Percentiles rank a stretch among this genome's conserved stretches.
Conservation (phyloP, 2,113 vertebrate species). For the Podarcis raffonei region DNA sequence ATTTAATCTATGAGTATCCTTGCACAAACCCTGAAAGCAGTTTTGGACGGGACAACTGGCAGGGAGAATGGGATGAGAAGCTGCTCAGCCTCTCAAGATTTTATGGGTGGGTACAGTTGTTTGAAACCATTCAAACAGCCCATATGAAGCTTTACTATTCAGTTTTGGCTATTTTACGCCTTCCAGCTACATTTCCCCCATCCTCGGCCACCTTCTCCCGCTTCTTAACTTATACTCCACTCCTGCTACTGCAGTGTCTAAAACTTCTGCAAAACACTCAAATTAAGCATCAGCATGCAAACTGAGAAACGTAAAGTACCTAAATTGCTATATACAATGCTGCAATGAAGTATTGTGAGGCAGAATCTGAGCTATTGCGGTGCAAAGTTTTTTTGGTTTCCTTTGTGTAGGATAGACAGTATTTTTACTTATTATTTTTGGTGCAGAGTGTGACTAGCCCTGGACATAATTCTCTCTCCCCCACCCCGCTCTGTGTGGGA, state of each 20-base stretch:
- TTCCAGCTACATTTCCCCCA: neutral
- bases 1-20: neutral
- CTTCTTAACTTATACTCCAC: neutral
- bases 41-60: neutral
- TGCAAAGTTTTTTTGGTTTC: neutral
- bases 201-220: neutral
- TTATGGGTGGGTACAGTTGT: neutral
- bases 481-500: neutral
- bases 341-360: neutral
- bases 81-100: neutral
- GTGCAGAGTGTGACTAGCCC: neutral
- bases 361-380: neutral
- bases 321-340: neutral
- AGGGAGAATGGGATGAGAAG: neutral
- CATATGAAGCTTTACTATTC: neutral
- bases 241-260: neutral
- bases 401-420: neutral
- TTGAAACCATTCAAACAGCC: neutral
- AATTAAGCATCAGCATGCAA: neutral
- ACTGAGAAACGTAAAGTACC: neutral
- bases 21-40: neutral
- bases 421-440: neutral
- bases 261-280: neutral
- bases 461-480: slow-evolving; percentile 1
- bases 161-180: neutral